These are phyloP conservation scores for Tiphia femorata DNA, from an alignment of 2,888 invertebrate genomes.

Conservation along the genomic window DNA sequence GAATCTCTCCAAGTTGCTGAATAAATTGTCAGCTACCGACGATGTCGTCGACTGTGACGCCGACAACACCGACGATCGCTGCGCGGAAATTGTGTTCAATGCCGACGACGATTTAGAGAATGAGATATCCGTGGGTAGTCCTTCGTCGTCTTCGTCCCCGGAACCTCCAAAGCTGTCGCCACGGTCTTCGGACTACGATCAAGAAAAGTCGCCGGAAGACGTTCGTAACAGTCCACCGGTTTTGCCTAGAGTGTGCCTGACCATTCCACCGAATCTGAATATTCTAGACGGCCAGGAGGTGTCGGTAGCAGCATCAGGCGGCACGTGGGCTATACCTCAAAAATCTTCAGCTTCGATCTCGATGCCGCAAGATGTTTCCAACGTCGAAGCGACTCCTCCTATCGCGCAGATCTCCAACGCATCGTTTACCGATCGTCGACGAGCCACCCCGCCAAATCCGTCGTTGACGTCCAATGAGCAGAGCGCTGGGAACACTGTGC, in stretches of 20 bases:
- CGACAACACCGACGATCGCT: background rate
- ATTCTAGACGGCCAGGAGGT: too few species aligned
- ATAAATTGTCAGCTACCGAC: constrained; percentile 41
- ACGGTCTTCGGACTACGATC: constrained; percentile 33
- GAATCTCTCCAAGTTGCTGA: constrained; percentile 50
- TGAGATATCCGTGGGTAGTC: background rate
- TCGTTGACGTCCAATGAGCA: too few species aligned
- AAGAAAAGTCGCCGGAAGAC: constrained; percentile 22
- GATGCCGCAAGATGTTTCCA: too few species aligned
- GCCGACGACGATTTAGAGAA: background rate
- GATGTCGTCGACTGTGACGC: constrained; percentile 1
- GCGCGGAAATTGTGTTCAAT: constrained; percentile 19
- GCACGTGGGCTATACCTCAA: too few species aligned
- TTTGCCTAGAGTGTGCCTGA: constrained; percentile 42
- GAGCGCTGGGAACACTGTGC: too few species aligned
- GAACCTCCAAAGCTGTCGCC: constrained; percentile 56
- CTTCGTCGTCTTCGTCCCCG: constrained; percentile 31
- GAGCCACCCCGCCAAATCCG: too few species aligned
- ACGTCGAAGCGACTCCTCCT: too few species aligned
- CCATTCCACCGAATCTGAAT: constrained; percentile 20
- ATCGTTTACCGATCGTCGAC: too few species aligned
- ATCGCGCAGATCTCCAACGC: too few species aligned
- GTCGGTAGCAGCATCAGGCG: too few species aligned
- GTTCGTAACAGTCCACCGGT: constrained; percentile 51
- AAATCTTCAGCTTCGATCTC: too few species aligned